These are phyloP conservation scores for Orthosia cruda DNA, from an alignment of 2,888 invertebrate genomes.

Conservation along the genomic window DNA sequence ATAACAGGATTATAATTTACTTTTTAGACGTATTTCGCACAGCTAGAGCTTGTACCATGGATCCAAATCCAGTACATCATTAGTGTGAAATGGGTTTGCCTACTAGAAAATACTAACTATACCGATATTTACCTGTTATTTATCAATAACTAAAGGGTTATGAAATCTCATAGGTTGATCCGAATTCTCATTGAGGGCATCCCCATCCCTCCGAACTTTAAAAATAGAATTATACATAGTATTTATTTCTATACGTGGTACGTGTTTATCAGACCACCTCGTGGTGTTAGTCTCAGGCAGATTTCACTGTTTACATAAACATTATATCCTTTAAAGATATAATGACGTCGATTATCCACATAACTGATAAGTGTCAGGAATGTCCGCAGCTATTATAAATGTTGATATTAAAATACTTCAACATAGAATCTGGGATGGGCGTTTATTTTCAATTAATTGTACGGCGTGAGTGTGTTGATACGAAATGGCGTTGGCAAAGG, in stretches of 20 bases:
- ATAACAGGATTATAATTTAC: neutral
- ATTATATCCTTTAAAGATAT: slow-evolving; percentile 21
- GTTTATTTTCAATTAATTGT: slow-evolving; percentile 20
- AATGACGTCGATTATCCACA: slow-evolving; percentile 35
- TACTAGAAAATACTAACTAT: neutral
- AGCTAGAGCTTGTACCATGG: too few relatives aligned
- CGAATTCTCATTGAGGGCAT: neutral
- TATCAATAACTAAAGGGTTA: slow-evolving; percentile 6
- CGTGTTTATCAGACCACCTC: neutral
- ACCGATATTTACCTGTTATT: slow-evolving; percentile 16
- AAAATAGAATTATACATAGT: neutral
- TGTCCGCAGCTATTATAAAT: neutral
- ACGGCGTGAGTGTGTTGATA: slow-evolving; percentile 7
- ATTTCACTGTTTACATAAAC: slow-evolving; percentile 15
- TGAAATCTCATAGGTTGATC: neutral
- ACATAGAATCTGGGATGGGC: slow-evolving; percentile 20
- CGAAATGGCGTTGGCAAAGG: neutral
- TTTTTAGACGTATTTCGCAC: neutral
- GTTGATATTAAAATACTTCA: slow-evolving; percentile 36
- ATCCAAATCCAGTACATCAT: neutral
- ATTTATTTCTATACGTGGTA: neutral
- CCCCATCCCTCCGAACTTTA: neutral
- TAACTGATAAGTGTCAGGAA: slow-evolving; percentile 39
- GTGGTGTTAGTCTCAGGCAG: neutral
- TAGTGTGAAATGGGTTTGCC: neutral